Conservation (phyloP, 2,113 vertebrate species). For the Lagopus muta region DNA sequence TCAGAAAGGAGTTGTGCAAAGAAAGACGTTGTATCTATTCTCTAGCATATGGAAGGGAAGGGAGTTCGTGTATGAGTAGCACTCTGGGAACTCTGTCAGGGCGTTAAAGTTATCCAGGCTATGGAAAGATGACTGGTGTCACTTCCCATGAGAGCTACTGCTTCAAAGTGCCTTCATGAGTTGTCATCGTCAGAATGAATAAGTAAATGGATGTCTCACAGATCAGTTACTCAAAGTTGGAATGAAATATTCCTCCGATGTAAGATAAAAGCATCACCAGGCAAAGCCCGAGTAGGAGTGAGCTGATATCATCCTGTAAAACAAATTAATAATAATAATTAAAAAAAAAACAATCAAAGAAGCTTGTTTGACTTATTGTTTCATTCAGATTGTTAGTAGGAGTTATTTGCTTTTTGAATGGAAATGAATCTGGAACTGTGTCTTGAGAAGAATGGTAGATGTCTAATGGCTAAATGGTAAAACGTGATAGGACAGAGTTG, state of each 20-base stretch:
- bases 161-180: neutral
- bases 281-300: neutral
- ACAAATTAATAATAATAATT: neutral
- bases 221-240: neutral
- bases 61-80: neutral
- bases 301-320: neutral
- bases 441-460: neutral
- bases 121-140: neutral
- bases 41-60: neutral
- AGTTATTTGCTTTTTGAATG: neutral
- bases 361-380: neutral
- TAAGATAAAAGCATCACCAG: neutral
- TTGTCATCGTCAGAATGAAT: neutral
- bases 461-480: neutral
- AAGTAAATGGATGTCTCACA: neutral
- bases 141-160: neutral
- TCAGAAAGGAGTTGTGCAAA: neutral
- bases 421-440: neutral
- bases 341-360: neutral
- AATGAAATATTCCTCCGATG: neutral
- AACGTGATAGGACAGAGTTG: neutral
- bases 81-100: neutral
- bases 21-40: neutral
- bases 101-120: neutral
- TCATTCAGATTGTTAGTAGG: neutral